Base-by-base conservation (phyloP, 37 sponge, comb jelly and placozoan genomes). In the Mnemiopsis leidyi region DNA sequence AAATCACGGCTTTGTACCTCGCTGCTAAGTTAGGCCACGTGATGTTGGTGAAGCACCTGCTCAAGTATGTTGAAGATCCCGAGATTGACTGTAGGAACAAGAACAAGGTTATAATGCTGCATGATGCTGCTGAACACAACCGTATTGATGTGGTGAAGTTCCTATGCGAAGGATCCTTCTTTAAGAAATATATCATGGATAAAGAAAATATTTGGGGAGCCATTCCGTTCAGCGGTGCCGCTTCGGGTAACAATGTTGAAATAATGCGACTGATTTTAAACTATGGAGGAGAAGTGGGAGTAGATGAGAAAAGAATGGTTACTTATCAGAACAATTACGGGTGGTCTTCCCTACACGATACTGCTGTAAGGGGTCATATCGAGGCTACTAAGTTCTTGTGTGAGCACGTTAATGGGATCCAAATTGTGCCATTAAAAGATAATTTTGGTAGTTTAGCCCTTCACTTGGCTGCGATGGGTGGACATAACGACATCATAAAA, bases 151-250 rank as follows among this genome's bases (percentile, higher is more conserved):
- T 71, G 7, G 75, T n/a, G n/a, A 71, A 28, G 75, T 71, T 23
- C n/a, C 75, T 71, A 7, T 71, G 75, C 20, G 75, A 71, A 18
- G 30, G 3, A 25, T n/a, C 26, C 20, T 13, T n/a, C 20, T 71
- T 71, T 18, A 28, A 71, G 30, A 18, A 71, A 2, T 28, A 23
- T 71, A 28, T 71, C 3, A 29, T 29, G 25, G 75, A 71, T 71
- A 71, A 29, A 29, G n/a, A 28, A 25, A 71, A 71, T 71, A 71
- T 71, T 71, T 71, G 75, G 75, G 75, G 3, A 2, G 75, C 75
- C 3, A 71, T 28, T 25, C 75, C 75, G 2, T 71, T 71, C 75
- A 71, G 75, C 75, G 75, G 75, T 13, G 75, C 75, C 3, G 75
- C 30, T 28, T 71, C 75, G 25, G 75, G 75, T 18, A 71, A 71